Evolutionary conservation across 2,113 vertebrate genomes (phyloP).

Genomic region (Hystrix brachyura): DNA sequence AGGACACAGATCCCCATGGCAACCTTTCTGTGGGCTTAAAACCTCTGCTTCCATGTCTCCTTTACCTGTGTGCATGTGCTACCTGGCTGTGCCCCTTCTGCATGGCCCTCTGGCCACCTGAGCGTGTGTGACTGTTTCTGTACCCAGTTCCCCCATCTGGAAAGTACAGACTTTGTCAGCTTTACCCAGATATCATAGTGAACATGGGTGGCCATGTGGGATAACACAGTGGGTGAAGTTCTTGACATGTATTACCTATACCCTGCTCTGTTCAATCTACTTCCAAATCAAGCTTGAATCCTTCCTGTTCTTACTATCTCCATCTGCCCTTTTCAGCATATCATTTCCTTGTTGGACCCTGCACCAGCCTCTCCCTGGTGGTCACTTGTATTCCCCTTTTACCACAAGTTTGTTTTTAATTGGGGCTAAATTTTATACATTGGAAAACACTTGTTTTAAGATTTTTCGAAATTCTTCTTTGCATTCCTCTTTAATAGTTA

Average conservation of each 20-base stretch:
- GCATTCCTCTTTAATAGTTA: background rate
- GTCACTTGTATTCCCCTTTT: background rate
- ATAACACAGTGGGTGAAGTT: background rate
- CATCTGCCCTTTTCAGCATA: background rate
- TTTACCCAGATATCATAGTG: background rate
- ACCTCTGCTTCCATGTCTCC: background rate
- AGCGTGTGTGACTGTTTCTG: background rate
- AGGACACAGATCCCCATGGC: background rate
- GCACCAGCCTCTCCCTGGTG: background rate
- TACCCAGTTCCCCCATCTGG: background rate
- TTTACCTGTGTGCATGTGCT: background rate
- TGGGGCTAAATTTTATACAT: background rate
- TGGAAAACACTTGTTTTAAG: background rate
- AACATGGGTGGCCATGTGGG: background rate
- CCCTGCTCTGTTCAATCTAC: background rate
- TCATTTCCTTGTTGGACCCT: background rate
- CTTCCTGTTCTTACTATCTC: background rate
- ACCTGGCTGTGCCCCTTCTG: background rate
- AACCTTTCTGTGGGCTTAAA: background rate
- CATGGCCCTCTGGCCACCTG: background rate
- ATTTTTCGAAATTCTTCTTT: conserved; percentile 25
- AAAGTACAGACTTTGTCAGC: background rate
- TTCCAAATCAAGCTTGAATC: background rate
- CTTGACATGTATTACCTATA: too few species aligned
- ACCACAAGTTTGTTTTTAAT: background rate